Evolutionary conservation across 2,888 invertebrate species (phyloP).

Genomic region (Frankliniella fusca): DNA sequence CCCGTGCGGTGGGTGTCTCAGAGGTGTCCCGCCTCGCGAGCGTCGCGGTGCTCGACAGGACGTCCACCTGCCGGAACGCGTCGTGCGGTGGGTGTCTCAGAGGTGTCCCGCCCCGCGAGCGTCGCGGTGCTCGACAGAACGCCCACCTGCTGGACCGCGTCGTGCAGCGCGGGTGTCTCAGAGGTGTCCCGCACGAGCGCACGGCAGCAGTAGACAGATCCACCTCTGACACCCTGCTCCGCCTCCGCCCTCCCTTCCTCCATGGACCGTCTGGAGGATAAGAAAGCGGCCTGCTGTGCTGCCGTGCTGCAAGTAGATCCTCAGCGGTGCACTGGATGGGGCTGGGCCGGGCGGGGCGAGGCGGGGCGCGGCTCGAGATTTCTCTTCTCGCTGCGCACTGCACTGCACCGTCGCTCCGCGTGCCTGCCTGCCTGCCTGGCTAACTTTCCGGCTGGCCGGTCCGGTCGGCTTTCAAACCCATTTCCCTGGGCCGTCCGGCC

Average conservation of each 20-base stretch:
- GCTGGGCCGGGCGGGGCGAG: background rate
- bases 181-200: background rate
- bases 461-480: no score
- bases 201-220: no score
- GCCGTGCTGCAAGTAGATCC: no score
- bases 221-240: no score
- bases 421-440: background rate
- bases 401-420: background rate
- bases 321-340: background rate
- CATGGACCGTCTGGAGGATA: background rate
- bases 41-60: no score
- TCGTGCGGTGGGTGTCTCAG: background rate
- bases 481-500: no score
- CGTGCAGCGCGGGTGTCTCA: background rate
- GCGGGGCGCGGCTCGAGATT: background rate
- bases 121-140: no score
- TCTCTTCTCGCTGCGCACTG: background rate
- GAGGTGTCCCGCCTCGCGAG: background rate
- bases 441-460: no score
- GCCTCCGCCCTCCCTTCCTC: background rate
- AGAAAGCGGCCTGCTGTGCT: background rate
- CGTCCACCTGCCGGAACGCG: background rate
- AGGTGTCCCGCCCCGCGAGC: background rate
- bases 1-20: background rate
- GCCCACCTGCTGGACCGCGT: background rate